Percentiles rank a stretch among this genome's conserved stretches.
phyloP scores from a whole-genome alignment of 2,888 invertebrate species.

The Melanchra persicariae region DNA sequence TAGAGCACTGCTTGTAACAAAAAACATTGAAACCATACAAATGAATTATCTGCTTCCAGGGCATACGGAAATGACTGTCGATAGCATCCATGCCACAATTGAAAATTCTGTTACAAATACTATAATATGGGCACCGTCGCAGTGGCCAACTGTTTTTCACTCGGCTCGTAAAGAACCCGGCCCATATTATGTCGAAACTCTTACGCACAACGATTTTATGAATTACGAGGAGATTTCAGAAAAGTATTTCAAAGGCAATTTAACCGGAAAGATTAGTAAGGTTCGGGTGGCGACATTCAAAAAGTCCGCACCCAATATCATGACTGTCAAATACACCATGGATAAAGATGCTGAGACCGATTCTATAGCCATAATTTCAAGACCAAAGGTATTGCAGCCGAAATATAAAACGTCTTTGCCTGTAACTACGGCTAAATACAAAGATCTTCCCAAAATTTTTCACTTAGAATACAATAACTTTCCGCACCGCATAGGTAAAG shows the following conservation, averaged over 20 bases:
- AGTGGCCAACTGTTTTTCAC: constrained; percentile 52
- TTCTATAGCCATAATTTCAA: constrained; percentile 23
- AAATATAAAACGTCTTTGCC: constrained; percentile 18
- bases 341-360: constrained; percentile 16
- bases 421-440: constrained; percentile 23
- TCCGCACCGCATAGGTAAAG: constrained; percentile 1
- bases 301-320: constrained; percentile 5
- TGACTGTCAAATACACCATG: constrained; percentile 22
- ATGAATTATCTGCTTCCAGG: constrained; percentile 65
- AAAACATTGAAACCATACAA: constrained; percentile 55
- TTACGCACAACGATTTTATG: constrained; percentile 1
- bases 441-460: constrained; percentile 1
- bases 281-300: constrained; percentile 32
- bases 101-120: constrained; percentile 55
- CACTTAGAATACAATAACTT: constrained; percentile 7
- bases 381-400: constrained; percentile 19
- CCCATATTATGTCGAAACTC: constrained; percentile 27
- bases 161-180: constrained; percentile 32
- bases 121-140: constrained; percentile 59
- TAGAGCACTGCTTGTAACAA: constrained; percentile 33
- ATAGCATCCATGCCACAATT: constrained; percentile 59
- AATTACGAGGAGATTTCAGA: constrained; percentile 5
- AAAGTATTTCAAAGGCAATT: constrained; percentile 19
- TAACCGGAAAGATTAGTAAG: constrained; percentile 28
- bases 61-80: constrained; percentile 63